Base-by-base conservation (phyloP, 1,140 invertebrate species). In the Diabrotica undecimpunctata region DNA sequence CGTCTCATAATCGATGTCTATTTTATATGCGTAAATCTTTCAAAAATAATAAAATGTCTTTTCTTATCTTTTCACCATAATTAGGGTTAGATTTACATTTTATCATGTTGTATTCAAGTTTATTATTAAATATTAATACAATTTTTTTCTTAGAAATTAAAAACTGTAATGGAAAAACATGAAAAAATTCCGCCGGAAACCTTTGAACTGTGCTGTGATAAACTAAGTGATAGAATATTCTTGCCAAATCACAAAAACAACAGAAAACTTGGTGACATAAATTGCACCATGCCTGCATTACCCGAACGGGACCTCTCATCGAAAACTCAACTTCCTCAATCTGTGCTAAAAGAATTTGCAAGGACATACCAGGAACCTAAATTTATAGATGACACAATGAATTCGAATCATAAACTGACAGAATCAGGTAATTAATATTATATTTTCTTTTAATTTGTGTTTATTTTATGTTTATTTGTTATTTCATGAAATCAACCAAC, bases 91-190 rank as follows among this genome's bases (percentile, higher is more conserved):
- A 25, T 1, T 25, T 25, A 25, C 25, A 25, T 25, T 25, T 25
- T 25, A 25, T 25, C 25, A 25, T 25, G 25, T 25, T 25, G n/a
- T n/a, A n/a, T n/a, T 25, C 4, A 25, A 25, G 4, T 25, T 25
- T 25, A 4, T 25, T 4, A n/a, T 25, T 25, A 25, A 25, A 25
- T 25, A 25, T 25, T 25, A 25, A 25, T 25, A 25, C 25, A 25
- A 25, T 25, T 25, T 73, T 72, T 61, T 80, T 79, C n/a, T 58
- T 81, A 89, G 83, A 78, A 79, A 72, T 76, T 90, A 69, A 89
- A 89, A 76, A 89, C 88, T 69, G 88, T 90, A 65, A 86, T 90
- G 86, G 88, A 91, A 77, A 83, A 86, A 68, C 88, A 87, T 74
- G 88, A 90, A 78, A 88, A 88, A 75, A 88, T 88, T 66, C 84